phyloP scores from a whole-genome alignment of 2,888 invertebrate species.

The Mongoloraphidia duomilia region DNA sequence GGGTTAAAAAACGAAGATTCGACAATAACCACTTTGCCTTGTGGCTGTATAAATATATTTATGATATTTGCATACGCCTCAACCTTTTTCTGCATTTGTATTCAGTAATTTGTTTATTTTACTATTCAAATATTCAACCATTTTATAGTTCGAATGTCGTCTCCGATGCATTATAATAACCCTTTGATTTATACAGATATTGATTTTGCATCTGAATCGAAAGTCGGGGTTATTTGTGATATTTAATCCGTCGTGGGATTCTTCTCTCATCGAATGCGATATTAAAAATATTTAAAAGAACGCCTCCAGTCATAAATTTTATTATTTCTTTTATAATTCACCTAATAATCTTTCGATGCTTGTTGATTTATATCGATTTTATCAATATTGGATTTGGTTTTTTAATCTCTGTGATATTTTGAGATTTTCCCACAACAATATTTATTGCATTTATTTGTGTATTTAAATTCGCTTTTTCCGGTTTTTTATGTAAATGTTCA shows the following conservation, averaged over 20 bases:
- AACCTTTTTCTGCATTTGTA: background rate
- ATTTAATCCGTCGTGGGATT: background rate
- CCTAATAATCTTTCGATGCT: too few species aligned
- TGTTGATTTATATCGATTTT: too few species aligned
- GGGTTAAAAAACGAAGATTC: too few species aligned
- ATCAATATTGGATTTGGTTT: too few species aligned
- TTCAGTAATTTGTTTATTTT: constrained; percentile 15
- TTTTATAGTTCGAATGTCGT: background rate
- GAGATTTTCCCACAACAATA: too few species aligned
- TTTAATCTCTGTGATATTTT: too few species aligned
- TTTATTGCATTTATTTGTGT: too few species aligned
- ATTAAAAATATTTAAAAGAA: background rate
- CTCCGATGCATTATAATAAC: background rate
- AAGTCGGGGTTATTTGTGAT: background rate
- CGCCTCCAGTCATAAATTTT: background rate
- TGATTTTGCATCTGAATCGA: background rate
- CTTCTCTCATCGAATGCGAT: background rate
- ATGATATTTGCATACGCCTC: background rate
- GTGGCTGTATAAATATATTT: too few species aligned
- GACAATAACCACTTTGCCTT: too few species aligned
- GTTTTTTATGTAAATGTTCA: too few species aligned
- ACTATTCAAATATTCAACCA: constrained; percentile 12
- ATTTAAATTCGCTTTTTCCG: too few species aligned
- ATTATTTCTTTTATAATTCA: too few species aligned
- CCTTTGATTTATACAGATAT: background rate